A percentile compares a stretch with the other conserved stretches of the same genome.
Conservation (phyloP, 2,113 vertebrate genomes). For the Bombycilla garrulus region DNA sequence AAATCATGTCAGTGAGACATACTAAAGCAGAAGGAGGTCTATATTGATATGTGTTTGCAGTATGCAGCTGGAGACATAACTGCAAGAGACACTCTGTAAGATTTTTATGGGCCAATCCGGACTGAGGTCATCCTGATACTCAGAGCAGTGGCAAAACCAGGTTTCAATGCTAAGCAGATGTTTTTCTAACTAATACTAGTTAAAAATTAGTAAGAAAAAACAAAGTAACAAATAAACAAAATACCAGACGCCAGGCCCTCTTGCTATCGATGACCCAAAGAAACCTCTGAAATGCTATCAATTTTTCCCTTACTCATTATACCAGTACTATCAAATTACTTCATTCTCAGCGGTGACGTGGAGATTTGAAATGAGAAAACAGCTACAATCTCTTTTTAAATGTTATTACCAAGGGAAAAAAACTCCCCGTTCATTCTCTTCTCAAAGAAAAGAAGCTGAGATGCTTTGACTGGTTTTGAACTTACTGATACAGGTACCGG, state of each 20-base stretch:
- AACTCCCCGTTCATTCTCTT: background rate
- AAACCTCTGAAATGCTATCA: background rate
- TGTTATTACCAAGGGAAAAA: background rate
- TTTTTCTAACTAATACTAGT: background rate
- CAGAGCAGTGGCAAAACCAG: background rate
- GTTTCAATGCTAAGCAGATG: background rate
- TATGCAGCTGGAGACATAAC: background rate
- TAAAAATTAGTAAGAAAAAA: background rate
- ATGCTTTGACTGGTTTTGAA: background rate
- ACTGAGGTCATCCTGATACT: background rate
- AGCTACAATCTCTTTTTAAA: background rate
- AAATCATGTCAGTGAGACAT: background rate
- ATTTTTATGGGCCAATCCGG: background rate
- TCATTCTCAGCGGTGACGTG: background rate
- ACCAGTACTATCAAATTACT: background rate
- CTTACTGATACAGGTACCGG: background rate
- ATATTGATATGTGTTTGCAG: background rate
- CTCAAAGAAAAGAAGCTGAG: background rate
- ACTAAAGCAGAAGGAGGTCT: background rate
- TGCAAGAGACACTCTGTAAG: background rate
- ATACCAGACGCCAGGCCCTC: background rate
- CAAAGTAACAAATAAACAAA: background rate
- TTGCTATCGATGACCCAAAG: background rate
- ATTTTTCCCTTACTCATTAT: background rate
- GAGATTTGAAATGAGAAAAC: background rate